Conservation (phyloP, 2,888 invertebrate genomes). For the Cheilosia urbana region DNA sequence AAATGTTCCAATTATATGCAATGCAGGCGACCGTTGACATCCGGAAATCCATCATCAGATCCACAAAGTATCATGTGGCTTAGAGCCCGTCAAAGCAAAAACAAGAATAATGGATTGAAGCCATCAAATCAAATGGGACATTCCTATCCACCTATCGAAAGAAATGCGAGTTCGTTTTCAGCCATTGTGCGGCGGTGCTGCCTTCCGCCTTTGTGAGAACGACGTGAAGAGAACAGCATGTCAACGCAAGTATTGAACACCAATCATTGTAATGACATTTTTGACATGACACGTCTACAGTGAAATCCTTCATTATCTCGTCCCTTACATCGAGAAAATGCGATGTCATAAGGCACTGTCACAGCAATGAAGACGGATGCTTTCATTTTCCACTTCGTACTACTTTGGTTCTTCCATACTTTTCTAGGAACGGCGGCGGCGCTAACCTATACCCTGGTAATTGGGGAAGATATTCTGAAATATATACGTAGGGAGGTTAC, state of each 20-base stretch:
- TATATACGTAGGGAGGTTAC: conserved; percentile 1
- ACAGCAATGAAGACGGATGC: conserved; percentile 70
- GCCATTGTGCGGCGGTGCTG: conserved; percentile 18
- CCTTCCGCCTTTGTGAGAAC: not conserved
- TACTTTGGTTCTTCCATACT: conserved; percentile 7
- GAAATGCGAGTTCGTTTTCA: conserved; percentile 65
- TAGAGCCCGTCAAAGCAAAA: conserved; percentile 67
- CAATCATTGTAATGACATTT: conserved; percentile 75
- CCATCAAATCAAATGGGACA: conserved; percentile 73
- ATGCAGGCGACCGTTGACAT: conserved; percentile 58
- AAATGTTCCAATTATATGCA: conserved; percentile 63
- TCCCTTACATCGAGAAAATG: conserved; percentile 34
- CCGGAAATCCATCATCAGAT: conserved; percentile 66
- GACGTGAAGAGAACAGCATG: conserved; percentile 54
- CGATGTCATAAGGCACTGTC: conserved; percentile 62
- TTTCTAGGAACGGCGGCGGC: conserved; percentile 1
- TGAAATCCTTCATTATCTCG: conserved; percentile 73
- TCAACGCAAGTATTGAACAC: conserved; percentile 75
- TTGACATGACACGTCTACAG: conserved; percentile 72
- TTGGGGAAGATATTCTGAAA: conserved; percentile 25
- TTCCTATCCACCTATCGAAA: conserved; percentile 40
- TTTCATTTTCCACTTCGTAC: conserved; percentile 38
- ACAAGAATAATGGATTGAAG: conserved; percentile 71
- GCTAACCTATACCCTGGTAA: conserved; percentile 34
- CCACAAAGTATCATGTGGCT: conserved; percentile 63